Percentiles rank a stretch among this genome's conserved stretches.
These are phyloP conservation scores for Lasius platythorax DNA, from an alignment of 2,888 invertebrate species.

Conservation along the genomic window DNA sequence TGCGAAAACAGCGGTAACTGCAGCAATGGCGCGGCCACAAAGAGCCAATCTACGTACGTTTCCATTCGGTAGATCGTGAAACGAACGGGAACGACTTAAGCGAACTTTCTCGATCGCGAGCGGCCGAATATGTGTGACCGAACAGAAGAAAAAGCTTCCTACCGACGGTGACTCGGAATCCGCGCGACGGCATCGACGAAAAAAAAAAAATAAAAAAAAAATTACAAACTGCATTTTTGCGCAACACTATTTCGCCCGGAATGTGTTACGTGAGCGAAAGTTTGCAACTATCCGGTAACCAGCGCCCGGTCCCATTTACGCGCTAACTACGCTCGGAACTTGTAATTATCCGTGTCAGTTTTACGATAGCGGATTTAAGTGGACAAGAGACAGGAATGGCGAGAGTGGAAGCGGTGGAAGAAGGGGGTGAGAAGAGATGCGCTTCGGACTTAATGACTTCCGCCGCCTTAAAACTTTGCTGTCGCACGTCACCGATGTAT, in stretches of 20 bases:
- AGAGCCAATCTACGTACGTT: conserved; percentile 40
- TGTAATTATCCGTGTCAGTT: conserved; percentile 69
- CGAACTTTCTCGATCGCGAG: conserved; percentile 47
- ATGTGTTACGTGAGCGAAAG: conserved; percentile 54
- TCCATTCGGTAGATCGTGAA: conserved; percentile 10
- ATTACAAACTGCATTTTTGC: conserved; percentile 47
- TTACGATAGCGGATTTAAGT: conserved; percentile 65
- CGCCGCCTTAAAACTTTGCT: conserved; percentile 61
- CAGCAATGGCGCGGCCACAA: conserved; percentile 27
- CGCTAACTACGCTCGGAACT: conserved; percentile 63
- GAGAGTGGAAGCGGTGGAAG: neutral
- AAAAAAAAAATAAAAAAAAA: conserved; percentile 9
- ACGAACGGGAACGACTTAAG: conserved; percentile 10
- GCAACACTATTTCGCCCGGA: conserved; percentile 38
- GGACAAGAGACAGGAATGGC: conserved; percentile 19
- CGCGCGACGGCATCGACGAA: neutral
- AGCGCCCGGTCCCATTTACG: conserved; percentile 61
- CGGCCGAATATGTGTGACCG: conserved; percentile 13
- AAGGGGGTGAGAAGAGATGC: conserved; percentile 7
- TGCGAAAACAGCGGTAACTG: conserved; percentile 33
- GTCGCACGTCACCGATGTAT: conserved; percentile 22
- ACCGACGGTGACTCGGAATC: conserved; percentile 22
- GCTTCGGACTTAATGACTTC: conserved; percentile 63
- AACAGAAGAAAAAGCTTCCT: conserved; percentile 42
- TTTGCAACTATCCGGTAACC: conserved; percentile 60